Evolutionary conservation across 2,113 vertebrate genomes (phyloP), one percentile per base, ranked within the genome.

Genomic region (Indicator indicator): DNA sequence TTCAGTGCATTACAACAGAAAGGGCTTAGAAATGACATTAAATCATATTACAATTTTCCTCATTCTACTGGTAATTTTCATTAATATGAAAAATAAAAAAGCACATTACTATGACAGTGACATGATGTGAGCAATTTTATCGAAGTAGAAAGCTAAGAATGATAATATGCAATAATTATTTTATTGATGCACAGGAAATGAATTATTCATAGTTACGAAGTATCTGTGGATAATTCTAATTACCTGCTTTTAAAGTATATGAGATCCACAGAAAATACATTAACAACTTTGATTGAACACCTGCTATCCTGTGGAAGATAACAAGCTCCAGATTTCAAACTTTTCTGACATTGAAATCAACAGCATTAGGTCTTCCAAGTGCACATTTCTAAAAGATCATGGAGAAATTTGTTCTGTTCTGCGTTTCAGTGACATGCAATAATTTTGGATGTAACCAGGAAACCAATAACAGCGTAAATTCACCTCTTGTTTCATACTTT

Each of bases 91-190:
- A 95, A 96, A 95, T 97, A 97, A 97, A 95, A 88, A 94, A 94
- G 82, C 86, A 91, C 91, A 97, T 94, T 94, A 86, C 76, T 86
- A 75, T 92, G 95, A 97, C 91, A 97, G 93, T 95, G 82, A 96
- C 92, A 96, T 89, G 94, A 97, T 95, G 92, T 91, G 83, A 96
- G 94, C 95, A 97, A 97, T 97, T 97, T 98, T 96, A 98, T 97
- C 98, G 95, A 97, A 98, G 96, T 96, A 97, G 96, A 97, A 97
- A 97, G 95, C 79, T 90, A 97, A 97, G 97, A 98, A 98, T 95
- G 96, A 98, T 98, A 97, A 98, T 98, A 98, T 97, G 97, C 96
- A 97, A 97, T 98, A 97, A 97, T 96, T 97, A 97, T 97, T 98
- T 97, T 98, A 98, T 98, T 97, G 97, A 98, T 97, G 97, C 96